Base-by-base conservation (phyloP, 1,140 invertebrate species). In the Stegodyphus dumicola region DNA sequence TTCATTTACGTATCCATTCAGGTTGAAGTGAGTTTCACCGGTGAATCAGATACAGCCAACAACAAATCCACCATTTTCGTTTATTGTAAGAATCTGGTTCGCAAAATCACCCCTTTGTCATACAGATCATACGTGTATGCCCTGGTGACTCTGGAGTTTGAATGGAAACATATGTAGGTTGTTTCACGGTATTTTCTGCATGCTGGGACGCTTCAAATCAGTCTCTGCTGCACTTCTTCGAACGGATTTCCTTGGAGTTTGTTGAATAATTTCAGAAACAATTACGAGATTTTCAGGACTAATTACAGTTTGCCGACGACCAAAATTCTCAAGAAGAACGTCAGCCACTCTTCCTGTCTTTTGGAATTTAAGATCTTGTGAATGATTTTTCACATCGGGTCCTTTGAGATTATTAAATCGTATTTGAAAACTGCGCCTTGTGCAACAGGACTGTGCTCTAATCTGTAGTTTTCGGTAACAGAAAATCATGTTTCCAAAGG, bases 151-250 rank as follows among this genome's bases (percentile, higher is more conserved):
- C 60, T 81, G 69, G 13, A 81, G 60, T 81, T 81, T 81, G 33
- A 60, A 64, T 71, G 53, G 56, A 81, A 81, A 81, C 78, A 70
- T 54, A 52, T 71, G 67, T 60, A 71, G 78, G 52, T 67, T 56
- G 4, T 56, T 71, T 80, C 78, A 33, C 52, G 71, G 51, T 80
- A 80, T 80, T 71, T 33, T 73, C 17, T 73, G 7, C 51, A 17
- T 73, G 70, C 70, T 73, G 70, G 70, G 49, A 73, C 70, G 5
- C 51, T 73, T 73, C 49, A 73, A 73, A 73, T 52, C 53, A 56
- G 53, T 60, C 53, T 76, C 53, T 6, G 52, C 51, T 75, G 17
- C 73, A 56, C 54, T 56, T 33, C 73, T 54, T 56, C 15, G 73
- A 17, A 60, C 9, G 53, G 73, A 56, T 73, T 73, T 73, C 33